phyloP scores from a whole-genome alignment of 2,113 vertebrate species.

The Elaphurus davidianus region DNA sequence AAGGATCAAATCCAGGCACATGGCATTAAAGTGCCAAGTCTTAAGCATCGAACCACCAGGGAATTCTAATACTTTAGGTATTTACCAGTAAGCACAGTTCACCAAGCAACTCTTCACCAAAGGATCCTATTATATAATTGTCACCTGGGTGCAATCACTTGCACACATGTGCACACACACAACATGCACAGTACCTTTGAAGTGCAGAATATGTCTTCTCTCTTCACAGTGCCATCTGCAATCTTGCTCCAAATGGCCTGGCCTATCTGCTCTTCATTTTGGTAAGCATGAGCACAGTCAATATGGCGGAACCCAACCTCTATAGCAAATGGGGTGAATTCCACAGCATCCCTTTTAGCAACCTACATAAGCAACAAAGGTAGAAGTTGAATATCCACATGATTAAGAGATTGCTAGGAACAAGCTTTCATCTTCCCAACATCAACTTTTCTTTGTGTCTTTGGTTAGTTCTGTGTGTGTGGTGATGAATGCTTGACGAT shows the following conservation, averaged over 20 bases:
- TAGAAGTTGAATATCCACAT: background rate
- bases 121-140: background rate
- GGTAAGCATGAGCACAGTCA: constrained; percentile 28
- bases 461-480: background rate
- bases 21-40: background rate
- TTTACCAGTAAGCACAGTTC: background rate
- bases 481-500: accelerated
- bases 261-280: constrained; percentile 43
- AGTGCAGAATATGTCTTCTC: constrained; percentile 57
- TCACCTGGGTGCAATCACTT: background rate
- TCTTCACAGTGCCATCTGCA: constrained; percentile 1
- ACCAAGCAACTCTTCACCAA: background rate
- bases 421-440: background rate
- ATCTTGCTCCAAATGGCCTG: background rate
- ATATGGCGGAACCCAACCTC: background rate
- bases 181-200: background rate
- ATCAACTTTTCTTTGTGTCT: background rate
- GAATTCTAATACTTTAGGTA: background rate
- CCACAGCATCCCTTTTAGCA: background rate
- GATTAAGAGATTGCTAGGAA: background rate
- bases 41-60: background rate
- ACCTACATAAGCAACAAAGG: background rate
- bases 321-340: background rate
- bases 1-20: background rate
- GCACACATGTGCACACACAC: background rate